Conservation (phyloP, 2,113 vertebrate genomes). For the Chionodraco myersi region DNA sequence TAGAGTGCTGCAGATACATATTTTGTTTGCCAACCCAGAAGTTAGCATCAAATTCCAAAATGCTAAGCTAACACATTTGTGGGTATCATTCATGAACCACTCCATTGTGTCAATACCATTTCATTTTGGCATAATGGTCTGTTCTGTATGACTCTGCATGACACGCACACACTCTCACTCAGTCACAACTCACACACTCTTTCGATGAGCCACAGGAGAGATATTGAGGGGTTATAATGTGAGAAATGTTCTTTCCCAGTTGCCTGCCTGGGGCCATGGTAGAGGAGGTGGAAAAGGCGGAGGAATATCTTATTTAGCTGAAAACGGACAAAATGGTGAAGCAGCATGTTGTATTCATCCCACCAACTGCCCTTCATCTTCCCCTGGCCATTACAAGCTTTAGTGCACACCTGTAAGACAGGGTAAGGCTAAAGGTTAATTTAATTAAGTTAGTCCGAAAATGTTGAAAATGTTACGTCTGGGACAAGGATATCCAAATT, state of each 20-base stretch:
- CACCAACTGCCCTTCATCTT: constrained; percentile 46
- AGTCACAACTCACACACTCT: background rate
- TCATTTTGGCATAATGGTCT: constrained; percentile 17
- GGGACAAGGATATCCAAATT: background rate
- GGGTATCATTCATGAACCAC: too few relatives aligned
- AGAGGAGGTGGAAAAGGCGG: constrained; percentile 54
- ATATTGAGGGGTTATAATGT: constrained; percentile 76
- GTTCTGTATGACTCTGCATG: constrained; percentile 18
- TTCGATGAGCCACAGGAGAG: constrained; percentile 61
- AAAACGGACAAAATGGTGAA: constrained; percentile 73
- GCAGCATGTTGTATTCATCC: constrained; percentile 72
- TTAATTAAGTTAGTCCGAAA: background rate
- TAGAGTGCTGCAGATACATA: background rate
- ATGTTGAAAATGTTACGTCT: background rate
- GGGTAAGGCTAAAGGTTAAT: background rate
- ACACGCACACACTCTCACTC: background rate
- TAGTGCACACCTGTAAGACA: background rate
- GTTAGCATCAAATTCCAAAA: too few relatives aligned
- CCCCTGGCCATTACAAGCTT: constrained; percentile 9
- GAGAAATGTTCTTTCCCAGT: constrained; percentile 63
- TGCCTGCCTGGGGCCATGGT: constrained; percentile 60
- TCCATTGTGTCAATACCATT: background rate
- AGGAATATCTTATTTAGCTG: constrained; percentile 75
- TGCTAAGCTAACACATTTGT: too few relatives aligned
- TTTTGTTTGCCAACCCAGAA: too few relatives aligned